Evolutionary conservation across 2,888 invertebrate species (phyloP).

Genomic region (Gastracanthus pulcherrimus): DNA sequence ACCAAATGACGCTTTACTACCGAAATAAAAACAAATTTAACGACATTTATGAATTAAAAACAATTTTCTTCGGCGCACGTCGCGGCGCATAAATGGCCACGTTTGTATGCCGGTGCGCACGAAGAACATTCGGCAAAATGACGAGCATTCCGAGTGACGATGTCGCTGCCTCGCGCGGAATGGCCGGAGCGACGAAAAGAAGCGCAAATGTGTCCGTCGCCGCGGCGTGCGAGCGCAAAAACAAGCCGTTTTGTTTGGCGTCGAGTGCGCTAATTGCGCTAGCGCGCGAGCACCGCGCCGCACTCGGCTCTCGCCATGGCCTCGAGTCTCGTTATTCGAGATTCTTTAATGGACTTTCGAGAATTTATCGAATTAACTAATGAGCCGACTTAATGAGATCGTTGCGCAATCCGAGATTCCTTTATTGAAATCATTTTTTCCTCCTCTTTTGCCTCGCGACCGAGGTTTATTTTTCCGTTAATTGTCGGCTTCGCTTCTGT

Average conservation of each 20-base stretch:
- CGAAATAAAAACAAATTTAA: not conserved
- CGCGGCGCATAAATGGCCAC: not conserved
- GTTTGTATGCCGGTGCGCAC: not conserved
- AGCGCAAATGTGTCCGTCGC: not conserved
- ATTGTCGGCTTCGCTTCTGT: constrained; percentile 4
- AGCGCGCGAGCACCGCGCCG: not conserved
- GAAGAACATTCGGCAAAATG: constrained; percentile 23
- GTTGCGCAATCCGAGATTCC: constrained; percentile 36
- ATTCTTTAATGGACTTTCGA: constrained; percentile 49
- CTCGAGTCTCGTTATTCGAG: constrained; percentile 40
- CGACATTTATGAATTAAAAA: constrained; percentile 8
- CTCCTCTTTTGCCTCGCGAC: not conserved
- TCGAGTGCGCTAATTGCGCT: constrained; percentile 52
- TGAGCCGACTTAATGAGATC: constrained; percentile 54
- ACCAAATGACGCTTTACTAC: not conserved
- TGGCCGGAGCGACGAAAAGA: constrained; percentile 13
- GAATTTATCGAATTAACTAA: constrained; percentile 59
- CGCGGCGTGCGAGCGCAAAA: constrained; percentile 30
- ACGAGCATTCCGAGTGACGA: constrained; percentile 22
- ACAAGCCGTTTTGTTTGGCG: constrained; percentile 10
- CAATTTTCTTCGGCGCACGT: constrained; percentile 8
- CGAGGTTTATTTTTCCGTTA: constrained; percentile 24
- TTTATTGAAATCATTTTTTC: not conserved
- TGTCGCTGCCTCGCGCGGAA: no score
- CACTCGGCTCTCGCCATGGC: no score